These are phyloP conservation scores for Peromyscus polionotus DNA, from an alignment of 2,113 vertebrate species.

Conservation along the genomic window DNA sequence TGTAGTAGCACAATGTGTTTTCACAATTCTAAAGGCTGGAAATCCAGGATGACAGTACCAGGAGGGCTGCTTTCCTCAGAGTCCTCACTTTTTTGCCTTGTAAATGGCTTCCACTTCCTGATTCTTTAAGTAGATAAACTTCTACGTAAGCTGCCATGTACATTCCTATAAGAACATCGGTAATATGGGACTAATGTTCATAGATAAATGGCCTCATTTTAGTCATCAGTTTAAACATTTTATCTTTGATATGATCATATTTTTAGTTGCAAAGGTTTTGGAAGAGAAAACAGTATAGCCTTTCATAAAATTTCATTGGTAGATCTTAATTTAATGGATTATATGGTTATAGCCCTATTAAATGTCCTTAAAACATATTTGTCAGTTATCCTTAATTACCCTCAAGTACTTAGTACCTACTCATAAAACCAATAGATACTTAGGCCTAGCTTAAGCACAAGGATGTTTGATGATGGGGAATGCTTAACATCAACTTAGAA, in stretches of 20 bases:
- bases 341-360: background rate
- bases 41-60: background rate
- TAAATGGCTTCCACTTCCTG: background rate
- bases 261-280: background rate
- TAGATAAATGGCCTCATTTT: background rate
- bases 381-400: background rate
- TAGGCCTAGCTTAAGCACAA: background rate
- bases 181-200: background rate
- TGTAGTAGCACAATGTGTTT: background rate
- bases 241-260: background rate
- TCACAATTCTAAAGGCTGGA: background rate
- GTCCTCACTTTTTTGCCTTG: background rate
- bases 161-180: background rate
- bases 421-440: background rate
- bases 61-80: background rate
- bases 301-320: background rate
- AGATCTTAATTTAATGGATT: background rate
- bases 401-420: background rate
- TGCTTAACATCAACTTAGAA: background rate
- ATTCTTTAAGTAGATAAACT: background rate
- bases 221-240: background rate
- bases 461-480: background rate
- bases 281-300: background rate
- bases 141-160: rapidly evolving
- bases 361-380: background rate